Evolutionary conservation across 2,888 invertebrate genomes (phyloP).

Genomic region (Leucophenga montana): DNA sequence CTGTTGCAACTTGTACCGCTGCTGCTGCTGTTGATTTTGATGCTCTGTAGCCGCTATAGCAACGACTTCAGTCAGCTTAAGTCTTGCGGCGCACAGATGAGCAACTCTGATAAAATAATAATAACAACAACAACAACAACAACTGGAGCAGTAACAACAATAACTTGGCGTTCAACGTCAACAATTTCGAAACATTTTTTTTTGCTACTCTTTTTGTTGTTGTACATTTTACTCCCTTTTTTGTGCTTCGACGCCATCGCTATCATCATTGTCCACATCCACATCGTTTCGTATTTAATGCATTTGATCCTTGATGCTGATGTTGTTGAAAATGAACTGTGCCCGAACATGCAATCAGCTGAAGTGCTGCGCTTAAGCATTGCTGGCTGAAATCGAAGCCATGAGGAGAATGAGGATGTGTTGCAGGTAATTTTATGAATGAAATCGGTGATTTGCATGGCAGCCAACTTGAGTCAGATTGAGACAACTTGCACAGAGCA

Average conservation of each 20-base stretch:
- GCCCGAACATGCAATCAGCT: conserved; percentile 67
- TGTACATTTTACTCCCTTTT: conserved; percentile 34
- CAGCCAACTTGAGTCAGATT: conserved; percentile 4
- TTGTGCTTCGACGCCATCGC: conserved; percentile 47
- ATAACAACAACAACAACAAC: conserved; percentile 32
- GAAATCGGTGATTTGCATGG: conserved; percentile 51
- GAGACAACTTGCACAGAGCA: conserved; percentile 9
- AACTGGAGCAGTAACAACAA: conserved; percentile 4
- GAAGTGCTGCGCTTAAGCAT: conserved; percentile 3
- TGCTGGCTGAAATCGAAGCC: no score
- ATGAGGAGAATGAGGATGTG: background rate
- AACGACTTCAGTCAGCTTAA: conserved; percentile 9
- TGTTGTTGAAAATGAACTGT: conserved; percentile 68
- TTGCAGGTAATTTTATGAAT: conserved; percentile 67
- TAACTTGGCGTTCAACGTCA: background rate
- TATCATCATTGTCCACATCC: conserved; percentile 44
- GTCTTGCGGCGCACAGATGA: conserved; percentile 52
- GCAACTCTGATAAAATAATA: conserved; percentile 59
- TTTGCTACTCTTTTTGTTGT: background rate
- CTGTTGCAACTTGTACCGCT: conserved; percentile 41
- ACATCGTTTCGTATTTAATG: conserved; percentile 60
- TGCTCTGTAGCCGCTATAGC: background rate
- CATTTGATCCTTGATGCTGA: conserved; percentile 65
- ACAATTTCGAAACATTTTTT: conserved; percentile 18
- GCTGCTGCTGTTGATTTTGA: conserved; percentile 45